Evolutionary conservation across 2,888 invertebrate genomes (phyloP), one percentile per base, ranked within the genome.

Genomic region (Ophioninae sp.): DNA sequence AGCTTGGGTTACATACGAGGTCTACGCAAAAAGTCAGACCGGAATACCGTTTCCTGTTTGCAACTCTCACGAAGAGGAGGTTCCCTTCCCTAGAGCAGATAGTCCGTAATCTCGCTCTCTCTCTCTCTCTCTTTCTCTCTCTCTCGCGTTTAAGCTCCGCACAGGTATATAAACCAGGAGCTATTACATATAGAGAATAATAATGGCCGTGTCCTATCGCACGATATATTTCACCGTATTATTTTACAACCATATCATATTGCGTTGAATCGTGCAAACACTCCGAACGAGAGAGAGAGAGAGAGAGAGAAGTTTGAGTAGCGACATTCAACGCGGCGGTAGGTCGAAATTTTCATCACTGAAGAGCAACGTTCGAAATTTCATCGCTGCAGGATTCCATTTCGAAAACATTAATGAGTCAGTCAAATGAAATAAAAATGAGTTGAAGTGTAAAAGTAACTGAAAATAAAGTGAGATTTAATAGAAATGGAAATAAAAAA

Each of bases 1-100:
- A 71, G 79, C 72, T 79, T 63, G 73, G 44, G 73, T 73, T 69
- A 77, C 77, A 74, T 75, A 71, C 72, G 73, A 69, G 80, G 67
- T 73, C 73, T 75, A 79, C 51, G 51, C 81, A 85, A 83, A 86
- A 86, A 83, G 76, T 74, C 79, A 80, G 84, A 87, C 85, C 86
- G 86, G 86, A 87, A 87, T 86, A 84, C 81, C 85, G 78, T 76
- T 87, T 87, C 86, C 86, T 85, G 85, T 84, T 79, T 71, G 76
- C 61, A 77, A 75, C 68, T 69, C 44, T 69, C 68, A 37, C 56
- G 13, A 37, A 75, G 51, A 63, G 23, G 59, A 51, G 17, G 23
- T 65, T 64, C 37, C 44, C 51, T 64, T 75, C 56, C 39, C 23
- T 51, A 51, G 30, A 30, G 30, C 30, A 30, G 51, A 51, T 51